Conservation (phyloP, 2,888 invertebrate species). For the Monochamus alternatus region DNA sequence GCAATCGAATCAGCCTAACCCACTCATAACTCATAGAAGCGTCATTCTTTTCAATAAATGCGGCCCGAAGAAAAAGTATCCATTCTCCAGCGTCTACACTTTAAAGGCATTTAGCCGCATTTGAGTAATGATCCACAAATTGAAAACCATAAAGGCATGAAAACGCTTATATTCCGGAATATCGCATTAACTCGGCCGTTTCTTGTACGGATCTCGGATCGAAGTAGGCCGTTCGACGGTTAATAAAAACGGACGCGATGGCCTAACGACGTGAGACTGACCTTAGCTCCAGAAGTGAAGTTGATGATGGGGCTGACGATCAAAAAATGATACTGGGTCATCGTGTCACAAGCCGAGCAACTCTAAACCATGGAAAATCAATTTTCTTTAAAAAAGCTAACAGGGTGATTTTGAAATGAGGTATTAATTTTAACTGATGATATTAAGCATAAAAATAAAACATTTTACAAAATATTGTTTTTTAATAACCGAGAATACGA, state of each 20-base stretch:
- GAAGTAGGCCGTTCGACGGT: not conserved
- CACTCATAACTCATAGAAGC: conserved; percentile 5
- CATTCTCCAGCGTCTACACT: not conserved
- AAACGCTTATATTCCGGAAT: conserved; percentile 23
- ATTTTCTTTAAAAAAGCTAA: too few species aligned
- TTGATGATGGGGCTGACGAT: not conserved
- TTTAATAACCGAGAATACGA: too few species aligned
- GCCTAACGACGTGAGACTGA: conserved; percentile 6
- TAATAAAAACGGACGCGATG: not conserved
- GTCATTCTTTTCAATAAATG: conserved; percentile 20
- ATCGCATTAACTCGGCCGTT: conserved; percentile 6
- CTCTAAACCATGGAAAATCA: not conserved
- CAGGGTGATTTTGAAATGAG: too few species aligned
- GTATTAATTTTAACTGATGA: too few species aligned
- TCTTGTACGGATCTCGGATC: conserved; percentile 7
- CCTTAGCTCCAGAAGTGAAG: not conserved
- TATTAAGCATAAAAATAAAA: too few species aligned
- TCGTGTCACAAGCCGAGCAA: not conserved
- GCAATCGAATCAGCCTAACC: not conserved
- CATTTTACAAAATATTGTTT: too few species aligned
- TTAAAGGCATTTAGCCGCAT: conserved; percentile 13
- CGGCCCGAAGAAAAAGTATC: conserved; percentile 10
- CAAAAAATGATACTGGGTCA: not conserved
- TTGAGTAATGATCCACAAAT: conserved; percentile 23
- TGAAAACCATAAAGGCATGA: conserved; percentile 15